Evolutionary conservation across 2,797 vertebrate species (phyloP), one percentile per base, ranked within the genome.

Genomic region (Sebastes kiyomatsui): DNA sequence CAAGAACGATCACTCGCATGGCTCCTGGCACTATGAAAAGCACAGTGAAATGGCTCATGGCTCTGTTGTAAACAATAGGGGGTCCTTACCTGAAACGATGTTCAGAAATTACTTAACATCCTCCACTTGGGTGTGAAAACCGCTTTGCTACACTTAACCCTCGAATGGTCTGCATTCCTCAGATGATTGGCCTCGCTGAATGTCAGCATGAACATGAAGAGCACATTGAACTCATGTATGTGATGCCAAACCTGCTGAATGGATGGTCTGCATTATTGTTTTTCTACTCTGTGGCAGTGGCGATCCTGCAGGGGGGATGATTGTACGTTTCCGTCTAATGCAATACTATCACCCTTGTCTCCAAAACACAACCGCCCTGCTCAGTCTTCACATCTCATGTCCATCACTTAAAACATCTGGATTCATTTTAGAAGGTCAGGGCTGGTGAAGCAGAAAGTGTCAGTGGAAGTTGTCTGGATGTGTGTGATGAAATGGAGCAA

Each of bases 401-500:
- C 92, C 84, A 91, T 91, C 93, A 91, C 84, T 87, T 81, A 85
- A 90, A 94, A 93, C 92, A 92, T 95, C 91, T 91, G 93, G 93
- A 91, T 92, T 92, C 79, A 73, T 91, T 94, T 93, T 90, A 89
- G 88, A 94, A 94, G 92, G 93, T 93, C 94, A 92, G 79, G 49
- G 76, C 88, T 30, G 84, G 80, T 67, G 79, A 87, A 74, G 87
- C 85, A 82, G 81, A 91, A 87, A 81, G 81, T 90, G 92, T 89
- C 90, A 86, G 90, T 79, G 88, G 85, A 88, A 85, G 82, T 83
- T 83, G 88, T 83, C 86, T 92, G 88, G 87, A 93, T 90, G 84
- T 80, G 76, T 89, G 87, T 91, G 90, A 90, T 83, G 80, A 89
- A 86, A 88, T 81, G 70, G 86, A 91, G 88, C 86, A 88, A 84